Conservation (phyloP, 2,113 vertebrate genomes). For the Formicarius rufipectus region DNA sequence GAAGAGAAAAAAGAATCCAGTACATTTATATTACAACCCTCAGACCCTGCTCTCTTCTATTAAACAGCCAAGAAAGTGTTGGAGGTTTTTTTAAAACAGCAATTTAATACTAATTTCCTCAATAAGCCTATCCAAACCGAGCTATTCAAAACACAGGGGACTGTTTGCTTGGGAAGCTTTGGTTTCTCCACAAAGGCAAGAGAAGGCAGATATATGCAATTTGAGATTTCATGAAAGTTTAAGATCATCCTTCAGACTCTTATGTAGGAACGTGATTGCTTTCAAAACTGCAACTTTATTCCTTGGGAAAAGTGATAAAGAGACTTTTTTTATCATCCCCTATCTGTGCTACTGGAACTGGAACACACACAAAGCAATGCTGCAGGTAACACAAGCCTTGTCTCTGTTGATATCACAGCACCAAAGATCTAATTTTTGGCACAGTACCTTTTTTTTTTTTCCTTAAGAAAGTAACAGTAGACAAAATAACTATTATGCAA, state of each 20-base stretch:
- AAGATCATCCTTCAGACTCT: background rate
- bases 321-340: background rate
- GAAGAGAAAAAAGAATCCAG: background rate
- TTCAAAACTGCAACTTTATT: conserved; percentile 43
- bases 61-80: background rate
- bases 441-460: background rate
- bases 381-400: conserved; percentile 6
- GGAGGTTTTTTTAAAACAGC: background rate
- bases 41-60: background rate
- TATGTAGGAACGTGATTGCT: background rate
- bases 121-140: conserved; percentile 34
- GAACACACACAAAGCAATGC: background rate
- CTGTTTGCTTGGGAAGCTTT: background rate
- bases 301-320: conserved; percentile 33
- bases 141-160: conserved; percentile 5
- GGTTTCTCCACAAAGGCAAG: background rate
- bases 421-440: background rate
- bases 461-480: background rate
- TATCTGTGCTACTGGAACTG: background rate
- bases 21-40: background rate
- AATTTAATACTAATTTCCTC: conserved; percentile 27
- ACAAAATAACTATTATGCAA: background rate
- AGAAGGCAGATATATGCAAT: background rate
- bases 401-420: background rate
- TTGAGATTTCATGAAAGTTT: background rate